phyloP scores from a whole-genome alignment of 2,888 invertebrate species.

The Zygaena filipendulae region DNA sequence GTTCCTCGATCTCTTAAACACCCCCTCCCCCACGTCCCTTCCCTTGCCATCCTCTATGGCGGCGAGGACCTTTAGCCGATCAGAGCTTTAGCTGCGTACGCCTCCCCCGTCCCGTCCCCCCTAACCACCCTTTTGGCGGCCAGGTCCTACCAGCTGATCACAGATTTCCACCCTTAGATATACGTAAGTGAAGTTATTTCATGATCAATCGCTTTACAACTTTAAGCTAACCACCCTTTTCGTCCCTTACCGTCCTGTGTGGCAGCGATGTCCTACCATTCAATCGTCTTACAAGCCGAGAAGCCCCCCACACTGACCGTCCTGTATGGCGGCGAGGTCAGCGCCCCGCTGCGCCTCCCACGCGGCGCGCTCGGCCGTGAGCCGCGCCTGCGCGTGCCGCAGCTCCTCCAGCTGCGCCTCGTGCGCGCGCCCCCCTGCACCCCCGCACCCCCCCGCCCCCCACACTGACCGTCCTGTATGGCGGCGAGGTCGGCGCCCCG shows the following conservation, averaged over 20 bases:
- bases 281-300: conserved; percentile 78
- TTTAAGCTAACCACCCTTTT: no score
- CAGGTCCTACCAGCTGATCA: no score
- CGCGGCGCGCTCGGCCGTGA: conserved; percentile 80
- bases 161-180: no score
- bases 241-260: conserved; percentile 33
- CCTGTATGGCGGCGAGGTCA: conserved; percentile 31
- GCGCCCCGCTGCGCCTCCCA: conserved; percentile 78
- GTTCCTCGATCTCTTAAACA: no score
- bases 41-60: no score
- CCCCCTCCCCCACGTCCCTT: no score
- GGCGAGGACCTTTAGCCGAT: no score
- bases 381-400: conserved; percentile 87
- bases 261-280: conserved; percentile 50
- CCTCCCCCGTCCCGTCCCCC: no score
- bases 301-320: conserved; percentile 65
- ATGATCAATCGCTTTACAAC: no score
- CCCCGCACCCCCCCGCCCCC: conserved; percentile 27
- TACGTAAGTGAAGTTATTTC: no score
- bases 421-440: conserved; percentile 70
- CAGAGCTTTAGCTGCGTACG: no score
- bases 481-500: conserved; percentile 55
- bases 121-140: no score
- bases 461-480: conserved; percentile 30
- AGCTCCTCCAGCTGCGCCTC: conserved; percentile 94